These are phyloP conservation scores for Symphodus melops DNA, from an alignment of 2,113 vertebrate species.

Conservation along the genomic window DNA sequence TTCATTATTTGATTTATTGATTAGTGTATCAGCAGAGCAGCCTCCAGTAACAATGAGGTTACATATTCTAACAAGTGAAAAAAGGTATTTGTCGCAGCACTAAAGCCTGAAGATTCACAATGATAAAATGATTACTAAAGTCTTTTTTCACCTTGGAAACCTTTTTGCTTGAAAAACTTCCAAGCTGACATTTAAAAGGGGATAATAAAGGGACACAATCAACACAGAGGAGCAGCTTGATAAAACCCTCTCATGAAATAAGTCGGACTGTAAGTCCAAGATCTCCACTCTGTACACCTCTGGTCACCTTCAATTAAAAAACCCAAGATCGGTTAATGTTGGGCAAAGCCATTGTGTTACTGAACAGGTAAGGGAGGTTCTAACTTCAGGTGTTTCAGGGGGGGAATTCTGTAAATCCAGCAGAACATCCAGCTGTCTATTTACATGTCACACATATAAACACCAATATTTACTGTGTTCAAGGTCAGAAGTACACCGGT, in stretches of 20 bases:
- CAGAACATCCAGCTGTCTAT: no score
- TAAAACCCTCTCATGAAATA: background rate
- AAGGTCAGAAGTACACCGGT: no score
- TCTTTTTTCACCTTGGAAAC: background rate
- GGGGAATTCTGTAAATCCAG: no score
- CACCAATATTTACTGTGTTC: no score
- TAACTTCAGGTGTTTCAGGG: no score
- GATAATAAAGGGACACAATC: background rate
- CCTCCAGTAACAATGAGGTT: background rate
- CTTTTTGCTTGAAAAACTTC: no score
- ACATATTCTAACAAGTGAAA: background rate
- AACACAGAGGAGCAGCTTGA: background rate
- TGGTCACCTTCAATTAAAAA: no score
- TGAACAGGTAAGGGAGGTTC: no score
- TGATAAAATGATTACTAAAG: background rate
- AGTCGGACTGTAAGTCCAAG: background rate
- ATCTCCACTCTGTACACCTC: no score
- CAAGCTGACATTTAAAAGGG: background rate
- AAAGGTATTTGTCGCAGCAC: background rate
- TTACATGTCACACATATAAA: no score
- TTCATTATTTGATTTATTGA: background rate
- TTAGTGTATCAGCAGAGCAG: background rate
- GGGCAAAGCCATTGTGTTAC: no score
- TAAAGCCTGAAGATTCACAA: background rate
- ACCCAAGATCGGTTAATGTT: no score